Evolutionary conservation across 2,113 vertebrate genomes (phyloP), one percentile per base, ranked within the genome.

Genomic region (Scopus umbretta): DNA sequence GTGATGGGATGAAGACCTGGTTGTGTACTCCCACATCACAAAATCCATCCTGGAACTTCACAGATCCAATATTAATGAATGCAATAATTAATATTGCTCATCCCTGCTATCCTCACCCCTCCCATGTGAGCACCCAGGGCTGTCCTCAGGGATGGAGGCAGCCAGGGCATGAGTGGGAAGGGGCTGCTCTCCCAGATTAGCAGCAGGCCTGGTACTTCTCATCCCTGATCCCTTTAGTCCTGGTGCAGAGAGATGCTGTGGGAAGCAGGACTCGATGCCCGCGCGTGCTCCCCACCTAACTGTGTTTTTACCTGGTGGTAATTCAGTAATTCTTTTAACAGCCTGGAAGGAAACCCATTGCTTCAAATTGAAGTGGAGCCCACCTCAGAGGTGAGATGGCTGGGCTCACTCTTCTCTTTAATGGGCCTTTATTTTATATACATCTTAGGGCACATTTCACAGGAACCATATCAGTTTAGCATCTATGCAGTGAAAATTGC

Each of bases 281-380:
- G 1, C 2, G 0, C 3, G 5, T 11, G 56, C 30, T 76, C 55
- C 55, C 34, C 19, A 9, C 21, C 58, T 52, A 13, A 40, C 2
- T 0, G n/a, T 52, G 47, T 25, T 74, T 53, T 89, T 34, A 40
- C 78, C 1, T 0, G 5, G 6, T 0, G 6, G 25, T 96, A 80
- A 91, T 42, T 67, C 42, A 5, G 0, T 71, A 17, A 65, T 86
- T 95, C 59, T 95, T 97, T 97, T 75, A 73, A 92, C 95, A 99
- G 99, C 97, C 98, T 98, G 94, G 99, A 99, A 98, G 99, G 98
- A 96, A 99, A 99, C 92, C 99, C 99, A 85, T 98, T 99, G 96
- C 99, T 99, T 98, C 99, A 99, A 97, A 99, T 99, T 97, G 99
- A 99, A 98, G 99, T 99, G 90, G 99, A 99, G 96, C 99, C 99